Conservation (phyloP, 2,113 vertebrate species). For the Oplegnathus fasciatus region DNA sequence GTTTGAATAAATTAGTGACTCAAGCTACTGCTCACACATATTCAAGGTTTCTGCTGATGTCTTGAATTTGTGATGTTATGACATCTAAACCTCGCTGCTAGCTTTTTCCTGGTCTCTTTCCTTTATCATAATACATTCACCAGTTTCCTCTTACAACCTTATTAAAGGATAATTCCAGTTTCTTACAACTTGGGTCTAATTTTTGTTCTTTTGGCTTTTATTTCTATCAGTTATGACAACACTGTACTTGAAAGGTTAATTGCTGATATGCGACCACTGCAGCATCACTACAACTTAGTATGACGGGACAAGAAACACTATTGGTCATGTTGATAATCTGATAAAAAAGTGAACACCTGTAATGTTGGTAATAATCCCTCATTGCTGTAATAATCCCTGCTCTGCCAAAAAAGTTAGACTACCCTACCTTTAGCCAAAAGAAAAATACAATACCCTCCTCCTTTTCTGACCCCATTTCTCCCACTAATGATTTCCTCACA, state of each 20-base stretch:
- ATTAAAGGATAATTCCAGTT: conserved; percentile 1
- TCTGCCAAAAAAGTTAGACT: background rate
- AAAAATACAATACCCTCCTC: background rate
- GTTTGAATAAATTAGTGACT: conserved; percentile 60
- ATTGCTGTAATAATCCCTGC: background rate
- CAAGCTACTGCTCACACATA: conserved; percentile 27
- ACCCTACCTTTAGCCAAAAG: background rate
- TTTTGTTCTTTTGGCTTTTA: background rate
- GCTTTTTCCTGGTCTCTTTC: background rate
- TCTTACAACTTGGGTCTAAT: background rate
- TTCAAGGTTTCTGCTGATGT: conserved; percentile 50
- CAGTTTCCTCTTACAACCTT: background rate
- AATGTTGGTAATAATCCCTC: background rate
- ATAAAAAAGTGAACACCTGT: background rate
- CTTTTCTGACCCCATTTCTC: background rate
- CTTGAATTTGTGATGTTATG: conserved; percentile 32
- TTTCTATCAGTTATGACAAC: background rate
- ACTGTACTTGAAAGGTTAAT: background rate
- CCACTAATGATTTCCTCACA: background rate
- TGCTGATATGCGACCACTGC: no score
- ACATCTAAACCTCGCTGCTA: background rate
- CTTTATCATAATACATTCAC: conserved; percentile 1
- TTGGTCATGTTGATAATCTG: background rate
- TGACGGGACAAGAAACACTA: background rate
- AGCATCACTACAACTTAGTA: background rate